A percentile compares a stretch with the other conserved stretches of the same genome.
Evolutionary conservation across 2,888 invertebrate genomes (phyloP).

Genomic region (Sceliomorpha sp.): DNA sequence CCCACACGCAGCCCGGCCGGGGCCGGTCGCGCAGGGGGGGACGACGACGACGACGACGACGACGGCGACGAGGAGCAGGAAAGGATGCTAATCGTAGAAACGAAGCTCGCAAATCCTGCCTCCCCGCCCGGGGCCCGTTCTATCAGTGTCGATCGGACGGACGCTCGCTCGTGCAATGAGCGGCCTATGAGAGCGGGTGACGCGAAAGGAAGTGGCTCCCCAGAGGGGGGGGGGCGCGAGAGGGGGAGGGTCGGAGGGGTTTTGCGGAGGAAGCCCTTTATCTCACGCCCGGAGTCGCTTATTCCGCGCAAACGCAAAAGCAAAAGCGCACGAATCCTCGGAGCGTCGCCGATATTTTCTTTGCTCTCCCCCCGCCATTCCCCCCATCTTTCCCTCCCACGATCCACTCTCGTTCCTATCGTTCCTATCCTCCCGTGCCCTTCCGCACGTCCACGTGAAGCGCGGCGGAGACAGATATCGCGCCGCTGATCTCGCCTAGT

Average conservation of each 20-base stretch:
- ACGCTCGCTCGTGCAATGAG: constrained; percentile 63
- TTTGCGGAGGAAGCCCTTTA: too few relatives aligned
- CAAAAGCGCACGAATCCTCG: constrained; percentile 36
- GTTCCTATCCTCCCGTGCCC: too few relatives aligned
- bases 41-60: too few relatives aligned
- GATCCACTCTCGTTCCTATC: too few relatives aligned
- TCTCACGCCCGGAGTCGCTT: constrained; percentile 68
- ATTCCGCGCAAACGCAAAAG: constrained; percentile 66
- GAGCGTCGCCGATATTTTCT: constrained; percentile 3
- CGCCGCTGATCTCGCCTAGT: constrained; percentile 75
- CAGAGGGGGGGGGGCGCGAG: too few relatives aligned
- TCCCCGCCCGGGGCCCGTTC: constrained; percentile 67
- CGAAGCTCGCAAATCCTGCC: constrained; percentile 61
- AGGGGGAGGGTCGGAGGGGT: too few relatives aligned
- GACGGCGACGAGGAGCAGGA: too few relatives aligned
- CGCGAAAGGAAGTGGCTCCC: constrained; percentile 64
- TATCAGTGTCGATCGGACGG: constrained; percentile 82
- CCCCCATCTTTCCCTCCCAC: too few relatives aligned
- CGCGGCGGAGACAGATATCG: constrained; percentile 71
- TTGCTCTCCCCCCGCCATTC: constrained; percentile 49
- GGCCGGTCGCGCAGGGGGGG: too few relatives aligned
- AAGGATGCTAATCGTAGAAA: constrained; percentile 1
- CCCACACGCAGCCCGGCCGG: too few relatives aligned
- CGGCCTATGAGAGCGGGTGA: constrained; percentile 59
- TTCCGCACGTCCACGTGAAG: constrained; percentile 55